phyloP scores from a whole-genome alignment of 92 coral and sea anemone genomes.

The Zoanthus gigantus region DNA sequence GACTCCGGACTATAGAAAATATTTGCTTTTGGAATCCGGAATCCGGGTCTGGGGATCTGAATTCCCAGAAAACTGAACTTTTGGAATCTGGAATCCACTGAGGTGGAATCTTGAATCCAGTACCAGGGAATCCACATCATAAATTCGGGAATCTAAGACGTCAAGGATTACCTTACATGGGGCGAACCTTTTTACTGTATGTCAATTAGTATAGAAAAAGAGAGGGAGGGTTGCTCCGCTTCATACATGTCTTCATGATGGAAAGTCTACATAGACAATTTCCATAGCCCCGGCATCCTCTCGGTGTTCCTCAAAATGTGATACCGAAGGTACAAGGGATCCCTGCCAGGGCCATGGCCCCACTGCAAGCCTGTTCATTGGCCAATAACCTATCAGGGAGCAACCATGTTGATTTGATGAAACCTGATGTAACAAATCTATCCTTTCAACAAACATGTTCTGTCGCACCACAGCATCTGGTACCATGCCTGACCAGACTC shows the following conservation, averaged over 20 bases:
- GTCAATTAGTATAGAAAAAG: too few relatives aligned
- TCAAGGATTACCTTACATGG: too few relatives aligned
- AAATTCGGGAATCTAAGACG: too few relatives aligned
- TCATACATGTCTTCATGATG: conserved; percentile 28
- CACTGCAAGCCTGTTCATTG: conserved; percentile 84
- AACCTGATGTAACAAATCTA: conserved; percentile 71
- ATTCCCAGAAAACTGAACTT: too few relatives aligned
- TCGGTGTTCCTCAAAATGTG: conserved; percentile 75
- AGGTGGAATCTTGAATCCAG: too few relatives aligned
- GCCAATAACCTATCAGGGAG: conserved; percentile 91
- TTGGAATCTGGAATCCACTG: too few relatives aligned
- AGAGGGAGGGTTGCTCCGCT: too few relatives aligned
- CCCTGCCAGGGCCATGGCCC: conserved; percentile 98
- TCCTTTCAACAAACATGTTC: conserved; percentile 82
- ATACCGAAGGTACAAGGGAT: conserved; percentile 74
- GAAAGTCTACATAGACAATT: conserved; percentile 69
- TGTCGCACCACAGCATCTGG: conserved; percentile 72
- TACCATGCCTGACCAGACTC: conserved; percentile 83
- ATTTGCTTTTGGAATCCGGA: too few relatives aligned
- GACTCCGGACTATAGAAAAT: too few relatives aligned
- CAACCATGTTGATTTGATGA: conserved; percentile 50
- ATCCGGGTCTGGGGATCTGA: too few relatives aligned
- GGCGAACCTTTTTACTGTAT: too few relatives aligned
- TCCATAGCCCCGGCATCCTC: conserved; percentile 64
- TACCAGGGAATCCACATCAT: too few relatives aligned